Evolutionary conservation across 2,113 vertebrate genomes (phyloP), one percentile per base, ranked within the genome.

Genomic region (Chionomys nivalis): DNA sequence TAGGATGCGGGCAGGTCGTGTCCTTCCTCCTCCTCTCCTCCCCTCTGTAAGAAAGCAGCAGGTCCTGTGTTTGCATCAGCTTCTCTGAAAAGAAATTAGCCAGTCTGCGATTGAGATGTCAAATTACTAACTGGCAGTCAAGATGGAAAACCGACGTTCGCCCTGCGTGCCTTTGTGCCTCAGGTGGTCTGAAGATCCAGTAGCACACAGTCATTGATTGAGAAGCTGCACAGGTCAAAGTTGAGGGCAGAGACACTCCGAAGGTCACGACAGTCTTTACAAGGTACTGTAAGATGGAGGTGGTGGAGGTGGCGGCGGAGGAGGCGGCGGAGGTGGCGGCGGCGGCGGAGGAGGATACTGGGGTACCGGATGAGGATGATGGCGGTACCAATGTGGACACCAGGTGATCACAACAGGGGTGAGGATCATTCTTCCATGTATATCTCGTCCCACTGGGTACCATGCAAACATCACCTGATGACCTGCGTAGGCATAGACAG

Each of bases 381-480:
- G 97, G 66, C 96, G 96, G 86, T 97, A 92, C 94, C 93, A 96
- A 2, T 97, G 97, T 1, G 97, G 95, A 76, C 95, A 96, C 97
- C 97, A 98, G 3, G 96, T 97, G 94, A 98, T 92, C 94, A 98
- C 78, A 26, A 98, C 97, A 66, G 97, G 97, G 2, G 96, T 70
- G 10, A 94, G 94, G 39, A 97, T 92, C 2, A 91, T 49, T 44
- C 97, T 94, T 11, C 97, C 97, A 10, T 96, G 97, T 3, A 73
- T 86, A 47, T 98, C 97, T 87, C 96, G 85, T 36, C 96, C 97
- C 68, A 98, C 96, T 0, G 97, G 97, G 95, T 97, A 97, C 97
- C 97, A 98, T 19, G 96, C 97, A 16, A 94, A 97, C 12, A 94
- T 97, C 14, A 96, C 94, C 0, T 97, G 97, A 65, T 97, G 97